Base-by-base conservation (phyloP, 2,888 invertebrate species). In the Clepsis dumicolana region DNA sequence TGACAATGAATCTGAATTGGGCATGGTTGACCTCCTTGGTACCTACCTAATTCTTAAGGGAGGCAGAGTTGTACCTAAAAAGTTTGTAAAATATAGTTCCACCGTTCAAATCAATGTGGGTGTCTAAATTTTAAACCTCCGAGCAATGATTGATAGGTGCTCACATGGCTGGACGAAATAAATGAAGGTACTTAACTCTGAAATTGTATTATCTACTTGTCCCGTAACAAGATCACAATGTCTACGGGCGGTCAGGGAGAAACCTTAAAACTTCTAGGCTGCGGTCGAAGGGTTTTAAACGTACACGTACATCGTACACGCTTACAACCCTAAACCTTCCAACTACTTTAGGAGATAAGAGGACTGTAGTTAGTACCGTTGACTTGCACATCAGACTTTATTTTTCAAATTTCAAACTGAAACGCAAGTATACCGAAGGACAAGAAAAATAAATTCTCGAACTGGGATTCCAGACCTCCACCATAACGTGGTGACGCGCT, bases 221-320 rank as follows among this genome's bases (percentile, higher is more conserved):
- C 35, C 24, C n/a, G 21, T 67, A 63, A 63, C 27, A 67, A 29
- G 29, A 56, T 63, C 35, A 56, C 54, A 35, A 18, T n/a, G 60
- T 61, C 62, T 50, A 62, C 48, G 50, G 29, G 18, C 62, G 52
- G 56, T 41, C 57, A 57, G 57, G 50, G n/a, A 63, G 67, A 67
- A 67, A 52, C 67, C 67, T 63, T 67, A 67, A 62, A 62, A 63
- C 29, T 10, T 53, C 29, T 21, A 56, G 29, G 38, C 8, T 52
- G 63, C 56, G 62, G 63, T 52, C 50, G 67, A 67, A 56, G 50
- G 63, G 62, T 67, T 63, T 57, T 52, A 50, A 38, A 57, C 54
- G 48, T 35, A 52, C 18, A 62, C 62, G 62, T 38, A n/a, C 44
- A 18, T 44, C n/a, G n/a, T n/a, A n/a, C n/a, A n/a, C n/a, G n/a